Evolutionary conservation across 2,888 invertebrate genomes (phyloP), one percentile per base, ranked within the genome.

Genomic region (Carabus problematicus): DNA sequence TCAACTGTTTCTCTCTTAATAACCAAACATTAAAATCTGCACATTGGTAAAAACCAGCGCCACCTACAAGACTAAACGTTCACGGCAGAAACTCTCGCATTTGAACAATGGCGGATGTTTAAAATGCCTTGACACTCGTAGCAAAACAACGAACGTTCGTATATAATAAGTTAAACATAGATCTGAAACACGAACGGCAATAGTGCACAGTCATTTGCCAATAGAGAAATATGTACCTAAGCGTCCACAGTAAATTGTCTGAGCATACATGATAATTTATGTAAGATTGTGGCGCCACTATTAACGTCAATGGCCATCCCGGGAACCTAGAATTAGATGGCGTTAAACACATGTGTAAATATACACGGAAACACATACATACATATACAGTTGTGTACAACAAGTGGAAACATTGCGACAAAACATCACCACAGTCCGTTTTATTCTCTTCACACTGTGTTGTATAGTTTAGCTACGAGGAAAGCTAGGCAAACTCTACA

Each of bases 201-300:
- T 63, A 63, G 40, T 63, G 63, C 54, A 14, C 11, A 52, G 63
- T 63, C 63, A 63, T 63, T 63, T 63, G 16, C 49, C 63, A 63
- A 56, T 39, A 40, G 29, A 39, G 29, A 14, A 11, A 39, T 14
- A 39, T 18, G 42, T 39, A 19, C 14, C 40, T 19, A 63, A 8
- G 54, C 16, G 54, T 18, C 40, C 41, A 63, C 19, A 40, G 52
- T 54, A 41, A 63, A 63, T 63, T 63, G 54, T 52, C 52, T 56
- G 56, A 19, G 43, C 43, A 64, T 64, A 64, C 56, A 43, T 56
- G 55, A 58, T 64, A 56, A 64, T 64, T 64, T 64, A 64, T 64
- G 64, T 56, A 19, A 55, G 64, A 64, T 64, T 55, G 56, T 64
- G 64, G 64, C 64, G 64, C 64, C 64, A 58, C 64, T 64, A 58